A percentile compares a stretch with the other conserved stretches of the same genome.
These are phyloP conservation scores for Amblyopsis hoosieri DNA, from an alignment of 2,797 vertebrate species.

Conservation along the genomic window DNA sequence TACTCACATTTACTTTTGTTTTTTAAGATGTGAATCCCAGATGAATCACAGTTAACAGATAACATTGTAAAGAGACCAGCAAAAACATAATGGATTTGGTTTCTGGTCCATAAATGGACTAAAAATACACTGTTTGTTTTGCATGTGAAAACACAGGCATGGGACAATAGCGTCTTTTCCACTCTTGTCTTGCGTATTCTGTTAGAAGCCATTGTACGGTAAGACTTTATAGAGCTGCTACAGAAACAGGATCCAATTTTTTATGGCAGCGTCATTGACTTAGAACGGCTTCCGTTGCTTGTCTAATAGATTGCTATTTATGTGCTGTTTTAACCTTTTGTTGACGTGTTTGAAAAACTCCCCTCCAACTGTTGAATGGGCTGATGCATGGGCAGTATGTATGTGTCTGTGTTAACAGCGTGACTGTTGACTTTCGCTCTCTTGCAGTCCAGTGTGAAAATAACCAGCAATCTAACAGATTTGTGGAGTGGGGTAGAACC, in stretches of 20 bases:
- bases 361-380: constrained; percentile 9
- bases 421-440: constrained; percentile 42
- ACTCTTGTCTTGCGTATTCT: background rate
- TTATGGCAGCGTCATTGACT: background rate
- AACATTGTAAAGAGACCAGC: no score
- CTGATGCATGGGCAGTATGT: constrained; percentile 8
- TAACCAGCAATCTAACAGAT: constrained; percentile 14
- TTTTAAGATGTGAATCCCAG: no score
- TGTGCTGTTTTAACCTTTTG: constrained; percentile 31
- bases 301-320: constrained; percentile 29
- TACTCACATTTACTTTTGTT: no score
- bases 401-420: constrained; percentile 45
- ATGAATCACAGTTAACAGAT: no score
- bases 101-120: background rate
- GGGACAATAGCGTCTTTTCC: background rate
- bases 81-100: background rate
- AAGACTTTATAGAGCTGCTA: background rate
- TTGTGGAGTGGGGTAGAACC: constrained; percentile 6
- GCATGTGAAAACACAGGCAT: background rate
- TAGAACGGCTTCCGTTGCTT: constrained; percentile 29
- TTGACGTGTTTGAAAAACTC: constrained; percentile 21
- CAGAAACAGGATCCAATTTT: background rate
- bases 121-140: background rate
- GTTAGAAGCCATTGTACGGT: background rate
- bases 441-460: constrained; percentile 58